These are phyloP conservation scores for Aleiodes sp. DNA, from an alignment of 1,140 invertebrate genomes.

Conservation along the genomic window DNA sequence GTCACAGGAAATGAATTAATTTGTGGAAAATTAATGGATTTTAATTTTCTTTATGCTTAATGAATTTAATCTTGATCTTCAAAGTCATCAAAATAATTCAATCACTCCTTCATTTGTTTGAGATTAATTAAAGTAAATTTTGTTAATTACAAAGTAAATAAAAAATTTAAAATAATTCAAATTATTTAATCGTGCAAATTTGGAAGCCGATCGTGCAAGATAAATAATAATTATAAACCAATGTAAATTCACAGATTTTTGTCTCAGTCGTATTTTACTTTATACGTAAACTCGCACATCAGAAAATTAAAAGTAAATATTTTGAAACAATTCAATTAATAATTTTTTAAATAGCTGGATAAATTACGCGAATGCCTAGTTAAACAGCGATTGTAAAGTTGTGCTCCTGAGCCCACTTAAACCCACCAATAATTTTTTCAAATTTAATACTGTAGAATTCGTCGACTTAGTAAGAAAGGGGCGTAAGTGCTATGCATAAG, in stretches of 20 bases:
- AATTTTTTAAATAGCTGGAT: no score
- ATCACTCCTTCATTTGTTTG: no score
- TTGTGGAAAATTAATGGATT: not conserved
- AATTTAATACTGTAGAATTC: no score
- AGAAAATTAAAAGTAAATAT: constrained; percentile 4
- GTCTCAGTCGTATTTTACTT: constrained; percentile 6
- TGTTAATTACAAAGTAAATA: constrained; percentile 8
- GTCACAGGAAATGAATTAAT: not conserved
- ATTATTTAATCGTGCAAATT: not conserved
- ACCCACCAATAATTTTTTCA: not conserved
- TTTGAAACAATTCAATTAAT: not conserved
- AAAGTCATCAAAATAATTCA: no score
- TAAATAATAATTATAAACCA: not conserved
- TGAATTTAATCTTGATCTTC: no score
- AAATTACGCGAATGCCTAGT: not conserved
- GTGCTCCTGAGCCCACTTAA: not conserved
- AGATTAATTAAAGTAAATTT: not conserved
- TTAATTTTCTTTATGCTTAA: no score
- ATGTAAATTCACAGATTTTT: constrained; percentile 4
- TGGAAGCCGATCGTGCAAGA: not conserved
- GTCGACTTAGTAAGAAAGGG: not conserved
- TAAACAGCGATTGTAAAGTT: no score
- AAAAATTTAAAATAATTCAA: not conserved
- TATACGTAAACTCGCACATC: constrained; percentile 29
- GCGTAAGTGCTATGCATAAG: no score